These are phyloP conservation scores for Theodoxus fluviatilis DNA, from an alignment of 2,888 invertebrate species.

Conservation along the genomic window DNA sequence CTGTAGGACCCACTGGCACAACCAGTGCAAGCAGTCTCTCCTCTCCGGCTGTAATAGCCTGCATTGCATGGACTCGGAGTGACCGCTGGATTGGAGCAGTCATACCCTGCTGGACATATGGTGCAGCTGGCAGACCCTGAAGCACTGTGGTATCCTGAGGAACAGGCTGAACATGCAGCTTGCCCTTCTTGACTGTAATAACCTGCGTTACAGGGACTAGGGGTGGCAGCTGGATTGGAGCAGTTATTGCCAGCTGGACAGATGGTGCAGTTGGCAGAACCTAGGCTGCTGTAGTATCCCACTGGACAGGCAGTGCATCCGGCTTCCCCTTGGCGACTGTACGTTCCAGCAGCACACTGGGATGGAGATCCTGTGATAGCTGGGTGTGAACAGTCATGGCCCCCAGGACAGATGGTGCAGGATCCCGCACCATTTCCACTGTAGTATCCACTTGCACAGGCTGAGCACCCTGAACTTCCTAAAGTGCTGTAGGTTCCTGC, in stretches of 20 bases:
- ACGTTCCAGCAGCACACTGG: constrained; percentile 49
- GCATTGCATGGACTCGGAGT: constrained; percentile 1
- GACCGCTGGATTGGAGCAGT: constrained; percentile 49
- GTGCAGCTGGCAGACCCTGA: constrained; percentile 44
- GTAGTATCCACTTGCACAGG: constrained; percentile 38
- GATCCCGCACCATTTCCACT: constrained; percentile 35
- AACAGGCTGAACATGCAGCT: too few species aligned
- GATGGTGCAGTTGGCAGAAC: constrained; percentile 38
- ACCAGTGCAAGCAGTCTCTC: too few species aligned
- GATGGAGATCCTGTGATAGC: constrained; percentile 33
- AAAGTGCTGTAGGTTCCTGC: constrained; percentile 34
- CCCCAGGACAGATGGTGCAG: constrained; percentile 49
- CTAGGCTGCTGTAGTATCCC: constrained; percentile 44
- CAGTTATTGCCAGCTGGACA: constrained; percentile 53
- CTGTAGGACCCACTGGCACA: constrained; percentile 57
- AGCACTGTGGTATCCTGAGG: constrained; percentile 38
- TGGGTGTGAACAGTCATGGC: constrained; percentile 41
- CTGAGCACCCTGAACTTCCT: constrained; percentile 28
- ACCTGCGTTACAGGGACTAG: constrained; percentile 7
- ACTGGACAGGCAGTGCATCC: constrained; percentile 40
- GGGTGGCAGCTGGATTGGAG: constrained; percentile 43
- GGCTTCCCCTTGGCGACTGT: constrained; percentile 43
- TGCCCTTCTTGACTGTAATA: too few species aligned
- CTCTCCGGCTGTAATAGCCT: constrained; percentile 21
- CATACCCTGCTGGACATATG: constrained; percentile 47